Base-by-base conservation (phyloP, 1,140 invertebrate species). In the Melipona quadrifasciata region DNA sequence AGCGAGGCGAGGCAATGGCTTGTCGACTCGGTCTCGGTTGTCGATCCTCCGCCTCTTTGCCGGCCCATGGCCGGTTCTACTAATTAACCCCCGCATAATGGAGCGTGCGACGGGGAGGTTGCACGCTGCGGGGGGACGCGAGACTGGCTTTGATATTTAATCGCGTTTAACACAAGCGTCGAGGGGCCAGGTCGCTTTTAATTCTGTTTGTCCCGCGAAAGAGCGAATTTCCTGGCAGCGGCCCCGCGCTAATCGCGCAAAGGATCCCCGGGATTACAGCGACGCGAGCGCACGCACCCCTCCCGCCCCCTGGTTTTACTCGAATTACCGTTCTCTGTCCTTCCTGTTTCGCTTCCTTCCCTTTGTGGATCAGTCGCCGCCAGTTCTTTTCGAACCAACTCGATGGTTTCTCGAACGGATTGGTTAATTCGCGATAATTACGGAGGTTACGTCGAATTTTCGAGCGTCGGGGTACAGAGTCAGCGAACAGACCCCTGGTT, bases 101-200 rank as follows among this genome's bases (percentile, higher is more conserved):
- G 90, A 86, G 88, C 87, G 78, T 87, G 85, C 88, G 84, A 82
- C 85, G 82, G 80, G 86, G 64, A 64, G 80, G 74, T 73, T 64
- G 58, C 53, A 55, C 34, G 67, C 82, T 58, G 74, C 71, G 51
- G 39, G 39, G 79, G 72, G 80, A 87, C 67, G 82, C 39, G 39
- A 47, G 39, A 51, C n/a, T 39, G 81, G 92, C 93, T 94, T 94
- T 94, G 93, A 94, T 93, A 93, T 93, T 94, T 94, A 94, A 94
- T 94, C 92, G 89, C 86, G 90, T 94, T 94, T 93, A 92, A 92
- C 89, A 91, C 91, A 91, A 90, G 91, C 92, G 80, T 77, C 90
- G 61, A 86, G 70, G 64, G 71, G 78, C 80, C 82, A 47, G 61
- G 67, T 80, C 82, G 82, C 86, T 93, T 93, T 92, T 93, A 93